Conservation (phyloP, 2,888 invertebrate species). For the Melanostoma scalare region DNA sequence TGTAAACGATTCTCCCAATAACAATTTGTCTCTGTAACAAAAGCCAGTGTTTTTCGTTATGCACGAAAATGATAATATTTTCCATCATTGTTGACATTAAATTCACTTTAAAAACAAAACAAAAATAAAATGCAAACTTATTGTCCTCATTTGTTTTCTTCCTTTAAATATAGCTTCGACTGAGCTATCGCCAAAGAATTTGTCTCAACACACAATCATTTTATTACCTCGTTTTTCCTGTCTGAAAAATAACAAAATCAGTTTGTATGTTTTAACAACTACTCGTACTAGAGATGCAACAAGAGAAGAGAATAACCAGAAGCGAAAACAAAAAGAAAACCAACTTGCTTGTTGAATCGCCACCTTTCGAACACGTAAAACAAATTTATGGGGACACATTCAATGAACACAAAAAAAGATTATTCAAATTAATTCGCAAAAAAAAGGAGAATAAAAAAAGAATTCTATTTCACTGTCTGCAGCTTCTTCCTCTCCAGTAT, state of each 20-base stretch:
- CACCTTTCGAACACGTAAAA: slow-evolving; percentile 43
- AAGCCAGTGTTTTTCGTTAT: too few relatives aligned
- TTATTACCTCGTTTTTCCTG: slow-evolving; percentile 22
- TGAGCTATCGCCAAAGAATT: slow-evolving; percentile 34
- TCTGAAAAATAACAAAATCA: slow-evolving; percentile 2
- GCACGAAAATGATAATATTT: too few relatives aligned
- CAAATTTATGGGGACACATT: slow-evolving; percentile 44
- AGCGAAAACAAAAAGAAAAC: slow-evolving; percentile 2
- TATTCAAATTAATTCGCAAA: slow-evolving; percentile 66
- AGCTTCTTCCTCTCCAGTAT: slow-evolving; percentile 2
- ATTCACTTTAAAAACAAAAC: too few relatives aligned
- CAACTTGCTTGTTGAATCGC: slow-evolving; percentile 56
- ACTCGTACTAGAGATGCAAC: slow-evolving; percentile 1
- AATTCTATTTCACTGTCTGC: slow-evolving; percentile 32
- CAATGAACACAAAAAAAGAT: slow-evolving; percentile 17
- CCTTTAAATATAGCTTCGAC: not conserved
- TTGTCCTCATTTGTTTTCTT: slow-evolving; percentile 2
- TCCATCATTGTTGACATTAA: too few relatives aligned
- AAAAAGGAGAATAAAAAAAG: slow-evolving; percentile 26
- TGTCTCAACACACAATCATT: slow-evolving; percentile 37
- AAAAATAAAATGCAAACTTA: not conserved
- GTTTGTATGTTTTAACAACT: not conserved
- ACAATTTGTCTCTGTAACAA: too few relatives aligned
- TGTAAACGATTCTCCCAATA: too few relatives aligned
- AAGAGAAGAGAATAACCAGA: slow-evolving; percentile 7